Base-by-base conservation (phyloP, 2,888 invertebrate genomes). In the Orthonevra nobilis region DNA sequence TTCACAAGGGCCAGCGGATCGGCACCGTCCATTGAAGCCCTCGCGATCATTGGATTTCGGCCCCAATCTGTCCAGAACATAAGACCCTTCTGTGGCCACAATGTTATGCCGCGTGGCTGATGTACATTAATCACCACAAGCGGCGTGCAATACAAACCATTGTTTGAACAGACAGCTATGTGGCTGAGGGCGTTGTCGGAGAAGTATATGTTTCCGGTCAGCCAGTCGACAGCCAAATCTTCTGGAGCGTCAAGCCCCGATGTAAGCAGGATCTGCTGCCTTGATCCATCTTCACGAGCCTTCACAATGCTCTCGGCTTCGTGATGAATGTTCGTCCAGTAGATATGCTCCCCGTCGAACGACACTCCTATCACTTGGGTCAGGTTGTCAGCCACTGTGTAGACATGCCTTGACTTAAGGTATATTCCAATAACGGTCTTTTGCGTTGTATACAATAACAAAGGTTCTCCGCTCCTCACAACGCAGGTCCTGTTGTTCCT, bases 61-160 rank as follows among this genome's bases (percentile, higher is more conserved):
- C 95, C 95, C 95, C 96, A 97, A 87, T 98, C 97, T 0, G 95
- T 93, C 97, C 97, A 98, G 89, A 93, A 98, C 93, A 98, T 94
- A 83, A 89, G 93, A 91, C 95, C 95, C 26, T 91, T 90, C 50
- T 86, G 85, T 0, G 95, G 94, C 89, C 94, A 90, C 4, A 96
- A 87, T 0, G 92, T 93, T 54, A 96, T 90, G 36, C 92, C 94
- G 81, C 93, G 90, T 0, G 95, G 93, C 84, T 91, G 94, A 64
- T 92, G 90, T 2, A 91, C 90, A 56, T 92, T 89, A 34, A 91
- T 88, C 1, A 92, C 92, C 12, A 92, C 88, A 17, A 96, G 85
- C 0, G 92, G 90, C 0, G 92, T 90, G 82, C 96, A 96, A 28
- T 90, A 89, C 3, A 89, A 85, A 0, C 94, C 95, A 83, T 94